phyloP scores from a whole-genome alignment of 2,888 invertebrate genomes.

The Rhorus exstirpatorius region DNA sequence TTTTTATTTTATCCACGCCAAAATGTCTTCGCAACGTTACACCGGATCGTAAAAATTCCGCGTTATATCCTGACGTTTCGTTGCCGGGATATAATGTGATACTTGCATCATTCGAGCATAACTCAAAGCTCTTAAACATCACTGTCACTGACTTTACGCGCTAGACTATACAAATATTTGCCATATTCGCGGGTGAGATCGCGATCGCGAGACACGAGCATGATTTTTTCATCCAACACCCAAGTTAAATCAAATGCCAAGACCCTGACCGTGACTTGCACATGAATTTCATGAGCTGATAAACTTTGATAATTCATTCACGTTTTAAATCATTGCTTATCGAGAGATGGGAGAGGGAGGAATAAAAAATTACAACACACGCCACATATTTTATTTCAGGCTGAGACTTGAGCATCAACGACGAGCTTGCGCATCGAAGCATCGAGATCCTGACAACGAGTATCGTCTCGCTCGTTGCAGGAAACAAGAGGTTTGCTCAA shows the following conservation, averaged over 20 bases:
- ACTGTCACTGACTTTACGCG: neutral
- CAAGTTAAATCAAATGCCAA: neutral
- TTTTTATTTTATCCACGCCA: no score
- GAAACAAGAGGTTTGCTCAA: neutral
- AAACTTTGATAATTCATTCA: constrained; percentile 32
- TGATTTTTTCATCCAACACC: constrained; percentile 7
- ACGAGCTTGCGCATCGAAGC: constrained; percentile 12
- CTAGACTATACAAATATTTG: constrained; percentile 30
- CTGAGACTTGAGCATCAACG: constrained; percentile 28
- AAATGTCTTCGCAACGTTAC: no score
- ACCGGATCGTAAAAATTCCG: no score
- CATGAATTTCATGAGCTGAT: constrained; percentile 30
- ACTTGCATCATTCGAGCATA: constrained; percentile 16
- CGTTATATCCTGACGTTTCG: no score
- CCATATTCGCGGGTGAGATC: constrained; percentile 32
- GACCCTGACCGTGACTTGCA: constrained; percentile 39
- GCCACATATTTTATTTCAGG: constrained; percentile 17
- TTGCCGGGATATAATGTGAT: neutral
- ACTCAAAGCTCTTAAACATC: neutral
- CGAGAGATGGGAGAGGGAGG: constrained; percentile 25
- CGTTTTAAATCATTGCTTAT: constrained; percentile 47
- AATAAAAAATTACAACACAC: neutral
- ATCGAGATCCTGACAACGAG: constrained; percentile 2
- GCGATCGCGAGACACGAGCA: neutral
- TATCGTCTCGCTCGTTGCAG: constrained; percentile 10